These are phyloP conservation scores for Hippocampus mohnikei DNA, from an alignment of 2,113 vertebrate genomes.

Conservation along the genomic window DNA sequence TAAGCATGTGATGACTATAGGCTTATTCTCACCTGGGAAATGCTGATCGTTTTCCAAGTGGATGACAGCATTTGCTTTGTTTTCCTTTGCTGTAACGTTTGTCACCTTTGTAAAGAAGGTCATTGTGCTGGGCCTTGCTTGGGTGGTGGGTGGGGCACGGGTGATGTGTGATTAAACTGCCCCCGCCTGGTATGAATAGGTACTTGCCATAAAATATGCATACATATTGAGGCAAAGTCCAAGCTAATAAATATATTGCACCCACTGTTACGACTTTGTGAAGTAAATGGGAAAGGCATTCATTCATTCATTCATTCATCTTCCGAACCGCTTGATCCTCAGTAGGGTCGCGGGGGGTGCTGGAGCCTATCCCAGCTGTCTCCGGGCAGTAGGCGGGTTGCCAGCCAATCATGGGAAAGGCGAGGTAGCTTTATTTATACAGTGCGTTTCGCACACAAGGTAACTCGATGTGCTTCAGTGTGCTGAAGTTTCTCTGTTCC, in stretches of 20 bases:
- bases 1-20: not conserved
- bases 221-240: not conserved
- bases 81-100: not conserved
- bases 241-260: not conserved
- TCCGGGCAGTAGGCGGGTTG: too few relatives aligned
- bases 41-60: not conserved
- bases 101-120: constrained; percentile 2
- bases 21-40: not conserved
- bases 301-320: too few relatives aligned
- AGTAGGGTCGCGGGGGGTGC: too few relatives aligned
- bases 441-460: too few relatives aligned
- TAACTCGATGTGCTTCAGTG: too few relatives aligned
- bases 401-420: too few relatives aligned
- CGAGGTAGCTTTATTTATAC: too few relatives aligned
- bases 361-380: too few relatives aligned
- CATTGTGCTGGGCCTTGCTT: not conserved
- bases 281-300: not conserved
- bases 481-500: too few relatives aligned
- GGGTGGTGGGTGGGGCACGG: not conserved
- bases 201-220: not conserved
- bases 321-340: too few relatives aligned
- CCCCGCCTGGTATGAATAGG: constrained; percentile 9
- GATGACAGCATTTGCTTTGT: not conserved
- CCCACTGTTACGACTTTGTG: not conserved
- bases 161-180: constrained; percentile 6